Base-by-base conservation (phyloP, 2,888 invertebrate species). In the Bellardia bayeri region DNA sequence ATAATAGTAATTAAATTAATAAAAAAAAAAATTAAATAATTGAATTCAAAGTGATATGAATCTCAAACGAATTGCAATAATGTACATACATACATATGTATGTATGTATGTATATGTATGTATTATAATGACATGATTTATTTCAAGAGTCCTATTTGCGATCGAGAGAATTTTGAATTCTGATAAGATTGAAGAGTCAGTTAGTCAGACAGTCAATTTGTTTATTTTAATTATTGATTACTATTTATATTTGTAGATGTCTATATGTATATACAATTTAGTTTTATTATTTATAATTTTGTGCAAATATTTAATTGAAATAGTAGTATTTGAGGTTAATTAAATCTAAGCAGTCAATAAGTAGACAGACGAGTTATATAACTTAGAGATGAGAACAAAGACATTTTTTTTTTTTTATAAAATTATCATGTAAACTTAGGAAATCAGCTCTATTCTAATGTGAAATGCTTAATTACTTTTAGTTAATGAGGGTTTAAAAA, bases 41-140 rank as follows among this genome's bases (percentile, higher is more conserved):
- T 58, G 30, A 68, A 51, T 42, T 61, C 16, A 42, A 71, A 75
- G 37, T 58, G 68, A 75, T 54, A 61, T 13, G 74, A 79, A 85
- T 80, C 78, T 78, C 63, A 69, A 71, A 71, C 42, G 9, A 61
- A 16, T 11, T 11, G 16, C 49, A 66, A 45, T 6, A 23, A 23
- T n/a, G n/a, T n/a, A n/a, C n/a, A n/a, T 23, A 69, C n/a, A 61
- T 40, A 37, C 63, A 63, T 16, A 40, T 2, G 6, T 13, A 61
- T 37, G 23, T 23, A 0, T 23, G 23, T 23, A 23, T 23, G 1
- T 23, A 1, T 23, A 23, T 23, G 23, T 1, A 37, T 16, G 58
- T 54, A 72, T 66, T n/a, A 13, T 42, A 14, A 78, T 51, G 74
- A 61, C 40, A 68, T 75, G 75, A 82, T 66, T 82, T 14, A 49